Conservation (phyloP, 2,113 vertebrate genomes). For the Saguinus midas region DNA sequence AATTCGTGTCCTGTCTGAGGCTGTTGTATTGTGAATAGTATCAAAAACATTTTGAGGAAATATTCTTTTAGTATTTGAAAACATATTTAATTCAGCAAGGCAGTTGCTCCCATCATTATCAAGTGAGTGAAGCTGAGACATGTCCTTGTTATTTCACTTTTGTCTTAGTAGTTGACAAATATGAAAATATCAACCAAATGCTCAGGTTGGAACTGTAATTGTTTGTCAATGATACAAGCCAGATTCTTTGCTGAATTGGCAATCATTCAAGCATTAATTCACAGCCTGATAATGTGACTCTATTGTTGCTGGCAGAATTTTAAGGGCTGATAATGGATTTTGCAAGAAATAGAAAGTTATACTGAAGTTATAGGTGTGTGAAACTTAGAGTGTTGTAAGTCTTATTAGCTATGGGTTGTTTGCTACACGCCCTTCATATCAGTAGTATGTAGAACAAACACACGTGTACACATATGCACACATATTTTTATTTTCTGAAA, state of each 20-base stretch:
- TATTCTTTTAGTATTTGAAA: not conserved
- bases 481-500: too few species aligned
- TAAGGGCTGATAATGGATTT: not conserved
- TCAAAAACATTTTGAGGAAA: not conserved
- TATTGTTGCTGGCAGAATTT: not conserved
- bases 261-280: not conserved
- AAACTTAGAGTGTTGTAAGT: too few species aligned
- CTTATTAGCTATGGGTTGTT: too few species aligned
- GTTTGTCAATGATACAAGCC: not conserved
- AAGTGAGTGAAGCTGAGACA: not conserved
- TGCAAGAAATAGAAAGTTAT: not conserved
- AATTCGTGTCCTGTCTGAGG: not conserved
- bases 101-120: not conserved
- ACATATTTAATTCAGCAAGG: not conserved
- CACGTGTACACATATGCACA: rapidly evolving
- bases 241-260: not conserved
- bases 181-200: constrained; percentile 15
- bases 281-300: not conserved
- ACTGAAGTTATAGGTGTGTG: not conserved
- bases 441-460: not conserved
- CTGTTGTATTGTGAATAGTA: not conserved
- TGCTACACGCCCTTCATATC: not conserved
- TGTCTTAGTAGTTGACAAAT: not conserved
- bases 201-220: not conserved
- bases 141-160: not conserved